Percentiles rank a stretch among this genome's conserved stretches.
These are phyloP conservation scores for Mohoua ochrocephala DNA, from an alignment of 2,113 vertebrate genomes.

Conservation along the genomic window DNA sequence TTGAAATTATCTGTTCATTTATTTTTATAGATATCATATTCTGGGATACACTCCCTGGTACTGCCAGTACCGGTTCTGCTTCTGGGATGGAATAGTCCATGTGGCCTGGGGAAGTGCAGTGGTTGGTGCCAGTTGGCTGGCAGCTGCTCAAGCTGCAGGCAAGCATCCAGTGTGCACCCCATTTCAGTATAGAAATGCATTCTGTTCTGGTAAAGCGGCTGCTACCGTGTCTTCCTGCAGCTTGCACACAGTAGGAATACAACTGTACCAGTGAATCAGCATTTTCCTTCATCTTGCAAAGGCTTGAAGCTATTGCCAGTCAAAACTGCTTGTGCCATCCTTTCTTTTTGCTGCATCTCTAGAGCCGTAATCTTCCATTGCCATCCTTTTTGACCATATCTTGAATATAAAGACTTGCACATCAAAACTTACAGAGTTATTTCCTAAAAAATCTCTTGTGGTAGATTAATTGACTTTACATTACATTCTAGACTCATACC, in stretches of 20 bases:
- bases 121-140: neutral
- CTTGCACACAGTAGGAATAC: neutral
- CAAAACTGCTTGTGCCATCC: neutral
- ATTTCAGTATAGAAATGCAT: neutral
- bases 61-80: neutral
- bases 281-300: neutral
- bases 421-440: neutral
- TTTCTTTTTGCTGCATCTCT: neutral
- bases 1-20: neutral
- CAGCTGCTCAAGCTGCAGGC: neutral
- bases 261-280: neutral
- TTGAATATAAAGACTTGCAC: neutral
- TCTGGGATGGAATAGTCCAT: neutral
- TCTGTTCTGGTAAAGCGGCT: neutral
- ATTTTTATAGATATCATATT: neutral
- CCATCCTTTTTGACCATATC: neutral
- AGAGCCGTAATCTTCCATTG: neutral
- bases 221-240: neutral
- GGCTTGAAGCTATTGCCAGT: neutral
- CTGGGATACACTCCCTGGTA: neutral
- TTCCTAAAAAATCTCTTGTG: neutral
- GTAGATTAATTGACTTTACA: neutral
- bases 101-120: neutral
- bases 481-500: neutral
- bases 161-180: neutral